Evolutionary conservation across 2,797 vertebrate genomes (phyloP).

Genomic region (Rhabdophis nuchalis): DNA sequence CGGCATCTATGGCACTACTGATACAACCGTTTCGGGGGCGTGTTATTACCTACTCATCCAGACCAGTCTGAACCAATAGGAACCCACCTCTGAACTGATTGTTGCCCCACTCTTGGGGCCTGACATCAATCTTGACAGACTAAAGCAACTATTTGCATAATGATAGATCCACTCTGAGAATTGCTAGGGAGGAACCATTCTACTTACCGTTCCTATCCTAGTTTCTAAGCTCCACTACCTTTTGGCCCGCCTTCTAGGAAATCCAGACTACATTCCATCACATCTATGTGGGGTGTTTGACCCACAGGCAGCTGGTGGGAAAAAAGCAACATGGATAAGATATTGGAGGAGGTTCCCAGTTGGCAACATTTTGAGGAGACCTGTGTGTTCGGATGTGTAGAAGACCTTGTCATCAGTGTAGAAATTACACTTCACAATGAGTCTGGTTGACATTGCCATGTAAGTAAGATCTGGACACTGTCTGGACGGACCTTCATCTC

Average conservation of each 20-base stretch:
- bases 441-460: neutral
- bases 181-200: too few species aligned
- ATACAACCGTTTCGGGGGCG: too few species aligned
- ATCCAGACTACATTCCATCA: neutral
- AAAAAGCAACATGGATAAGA: neutral
- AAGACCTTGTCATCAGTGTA: neutral
- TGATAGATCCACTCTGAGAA: too few species aligned
- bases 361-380: neutral
- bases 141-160: neutral
- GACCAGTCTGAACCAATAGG: too few species aligned
- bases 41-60: too few species aligned
- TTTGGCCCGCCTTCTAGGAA: neutral
- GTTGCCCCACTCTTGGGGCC: neutral
- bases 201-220: neutral
- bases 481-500: neutral
- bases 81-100: neutral
- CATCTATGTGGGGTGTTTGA: neutral
- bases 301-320: neutral
- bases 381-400: neutral
- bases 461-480: neutral
- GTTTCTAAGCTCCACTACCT: neutral
- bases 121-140: neutral
- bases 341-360: neutral
- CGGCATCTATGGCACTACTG: too few species aligned
- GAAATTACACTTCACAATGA: neutral